phyloP scores from a whole-genome alignment of 2,888 invertebrate species.

The Aquatica leii region DNA sequence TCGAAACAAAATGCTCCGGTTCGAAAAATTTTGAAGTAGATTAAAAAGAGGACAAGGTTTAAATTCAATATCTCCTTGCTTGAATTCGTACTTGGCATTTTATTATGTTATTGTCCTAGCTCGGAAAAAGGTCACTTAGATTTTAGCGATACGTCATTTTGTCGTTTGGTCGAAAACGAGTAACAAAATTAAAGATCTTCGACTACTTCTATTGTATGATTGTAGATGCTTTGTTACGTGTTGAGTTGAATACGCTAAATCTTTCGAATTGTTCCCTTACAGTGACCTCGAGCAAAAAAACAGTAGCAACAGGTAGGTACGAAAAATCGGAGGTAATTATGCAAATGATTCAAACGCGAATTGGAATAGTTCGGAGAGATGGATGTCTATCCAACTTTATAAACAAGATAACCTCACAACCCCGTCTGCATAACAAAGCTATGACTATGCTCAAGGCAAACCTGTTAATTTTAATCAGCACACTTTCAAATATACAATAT shows the following conservation, averaged over 20 bases:
- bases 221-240: too few relatives aligned
- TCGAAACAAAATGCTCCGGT: neutral
- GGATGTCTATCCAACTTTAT: slow-evolving; percentile 22
- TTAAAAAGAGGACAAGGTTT: slow-evolving; percentile 24
- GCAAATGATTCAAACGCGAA: too few relatives aligned
- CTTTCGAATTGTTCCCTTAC: too few relatives aligned
- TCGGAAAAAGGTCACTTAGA: neutral
- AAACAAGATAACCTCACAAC: slow-evolving; percentile 23
- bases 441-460: slow-evolving; percentile 56
- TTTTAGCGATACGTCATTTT: too few relatives aligned
- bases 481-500: slow-evolving; percentile 33
- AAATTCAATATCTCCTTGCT: slow-evolving; percentile 5
- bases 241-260: too few relatives aligned
- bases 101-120: slow-evolving; percentile 1
- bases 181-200: too few relatives aligned
- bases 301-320: too few relatives aligned
- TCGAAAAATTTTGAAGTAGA: too few relatives aligned
- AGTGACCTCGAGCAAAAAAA: too few relatives aligned
- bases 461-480: slow-evolving; percentile 39
- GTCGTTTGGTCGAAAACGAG: too few relatives aligned
- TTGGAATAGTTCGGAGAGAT: neutral
- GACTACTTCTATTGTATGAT: too few relatives aligned
- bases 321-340: too few relatives aligned
- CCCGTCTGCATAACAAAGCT: slow-evolving; percentile 54
- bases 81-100: slow-evolving; percentile 16